A percentile compares a stretch with the other conserved stretches of the same genome.
These are phyloP conservation scores for Xenopus laevis DNA, from an alignment of 2,113 vertebrate species.

Conservation along the genomic window DNA sequence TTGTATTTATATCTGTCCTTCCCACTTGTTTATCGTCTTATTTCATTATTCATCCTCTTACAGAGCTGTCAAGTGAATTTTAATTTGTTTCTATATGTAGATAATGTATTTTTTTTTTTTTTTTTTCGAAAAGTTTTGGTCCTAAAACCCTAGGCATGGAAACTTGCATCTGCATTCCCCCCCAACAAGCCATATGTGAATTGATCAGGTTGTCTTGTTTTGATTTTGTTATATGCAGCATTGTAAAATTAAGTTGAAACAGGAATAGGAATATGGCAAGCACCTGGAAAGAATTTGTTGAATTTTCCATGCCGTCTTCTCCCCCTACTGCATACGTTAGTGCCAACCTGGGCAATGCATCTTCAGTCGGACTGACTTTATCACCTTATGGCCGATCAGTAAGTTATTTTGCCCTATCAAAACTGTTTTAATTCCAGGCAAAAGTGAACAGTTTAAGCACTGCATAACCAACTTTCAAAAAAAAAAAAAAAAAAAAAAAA, in stretches of 20 bases:
- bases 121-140: too few species aligned
- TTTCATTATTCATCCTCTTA: too few species aligned
- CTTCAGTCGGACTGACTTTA: constrained; percentile 72
- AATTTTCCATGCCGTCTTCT: constrained; percentile 70
- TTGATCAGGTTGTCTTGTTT: constrained; percentile 40
- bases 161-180: constrained; percentile 10
- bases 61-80: too few species aligned
- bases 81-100: too few species aligned
- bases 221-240: constrained; percentile 43
- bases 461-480: background rate
- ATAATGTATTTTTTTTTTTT: too few species aligned
- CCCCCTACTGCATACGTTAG: constrained; percentile 70
- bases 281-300: constrained; percentile 76
- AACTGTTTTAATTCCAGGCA: constrained; percentile 32
- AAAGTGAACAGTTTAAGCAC: background rate
- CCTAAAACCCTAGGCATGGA: constrained; percentile 8
- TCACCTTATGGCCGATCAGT: constrained; percentile 72
- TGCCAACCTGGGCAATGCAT: constrained; percentile 72
- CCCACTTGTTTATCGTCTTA: too few species aligned
- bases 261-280: constrained; percentile 66
- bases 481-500: constrained; percentile 57
- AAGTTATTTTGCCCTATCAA: constrained; percentile 61
- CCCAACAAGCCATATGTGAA: background rate
- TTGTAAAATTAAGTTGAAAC: constrained; percentile 45
- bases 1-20: too few species aligned